Evolutionary conservation across 1,140 invertebrate genomes (phyloP), one percentile per base, ranked within the genome.

Genomic region (Leptinotarsa texana): DNA sequence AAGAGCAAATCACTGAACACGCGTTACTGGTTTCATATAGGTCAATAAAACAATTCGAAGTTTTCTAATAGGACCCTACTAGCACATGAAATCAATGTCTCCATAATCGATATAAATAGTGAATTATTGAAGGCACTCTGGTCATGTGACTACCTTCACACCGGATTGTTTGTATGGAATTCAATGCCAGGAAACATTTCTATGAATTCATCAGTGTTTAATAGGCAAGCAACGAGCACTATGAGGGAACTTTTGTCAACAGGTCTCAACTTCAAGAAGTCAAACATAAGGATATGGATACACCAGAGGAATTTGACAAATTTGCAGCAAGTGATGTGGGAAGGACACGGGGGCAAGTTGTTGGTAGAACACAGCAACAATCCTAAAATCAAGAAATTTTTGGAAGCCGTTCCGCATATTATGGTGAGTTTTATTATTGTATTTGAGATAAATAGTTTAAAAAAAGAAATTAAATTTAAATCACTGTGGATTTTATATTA

Each of bases 261-360:
- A 83, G 92, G 86, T 84, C 86, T 93, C 81, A 91, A 91, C 80
- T 91, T 93, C 79, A 94, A 94, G 81, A 91, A 93, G 49, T 93
- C 95, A 62, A 96, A 95, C 80, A 95, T 97, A 75, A 88, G 94
- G 75, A 95, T 95, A 86, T 97, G 95, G 95, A 96, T 96, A 76
- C 94, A 96, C 83, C 95, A 96, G 83, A 90, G 93, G 82, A 94
- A 96, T 84, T 88, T 96, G 81, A 89, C 89, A 21, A 92, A 93
- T 80, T 85, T 97, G 63, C 93, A 95, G 82, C 91, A 93, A 80
- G 93, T 96, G 2, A 87, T 97, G 13, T 95, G 95, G 93, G 93
- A 95, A 80, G 95, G 95, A 0, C 92, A 95, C 80, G 96, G 95
- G 11, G 87, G 92, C 63, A 92, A 92, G 75, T 87, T 96, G 4